A percentile compares a stretch with the other conserved stretches of the same genome.
Evolutionary conservation across 2,797 vertebrate species (phyloP).

Genomic region (Manis javanica): DNA sequence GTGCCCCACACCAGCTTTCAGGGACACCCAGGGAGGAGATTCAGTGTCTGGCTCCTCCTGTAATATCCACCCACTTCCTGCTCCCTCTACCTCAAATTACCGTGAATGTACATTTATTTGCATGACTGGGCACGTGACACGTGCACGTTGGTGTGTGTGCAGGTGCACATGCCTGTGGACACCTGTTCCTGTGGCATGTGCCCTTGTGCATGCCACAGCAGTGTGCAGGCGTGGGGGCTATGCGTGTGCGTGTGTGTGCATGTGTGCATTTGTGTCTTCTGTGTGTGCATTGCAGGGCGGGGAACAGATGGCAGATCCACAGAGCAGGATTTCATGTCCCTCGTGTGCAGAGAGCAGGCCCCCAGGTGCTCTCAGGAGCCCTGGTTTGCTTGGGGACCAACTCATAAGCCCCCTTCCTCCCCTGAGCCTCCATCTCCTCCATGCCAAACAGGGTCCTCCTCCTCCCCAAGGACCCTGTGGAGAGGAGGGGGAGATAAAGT

Average conservation of each 20-base stretch:
- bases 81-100: background rate
- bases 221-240: background rate
- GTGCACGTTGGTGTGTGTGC: fast-evolving
- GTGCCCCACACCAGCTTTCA: fast-evolving
- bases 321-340: background rate
- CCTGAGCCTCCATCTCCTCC: background rate
- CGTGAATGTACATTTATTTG: fast-evolving
- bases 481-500: background rate
- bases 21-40: background rate
- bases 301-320: background rate
- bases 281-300: background rate
- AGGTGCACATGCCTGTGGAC: background rate
- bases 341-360: background rate
- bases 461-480: background rate
- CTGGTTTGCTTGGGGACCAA: background rate
- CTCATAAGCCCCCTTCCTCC: background rate
- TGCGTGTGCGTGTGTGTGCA: background rate
- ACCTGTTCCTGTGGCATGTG: background rate
- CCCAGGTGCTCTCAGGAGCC: background rate
- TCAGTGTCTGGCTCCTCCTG: fast-evolving
- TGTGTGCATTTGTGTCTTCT: background rate
- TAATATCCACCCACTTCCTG: fast-evolving
- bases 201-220: background rate
- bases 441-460: background rate
- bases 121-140: fast-evolving